phyloP scores from a whole-genome alignment of 2,888 invertebrate genomes.

The Apodemia duryi region DNA sequence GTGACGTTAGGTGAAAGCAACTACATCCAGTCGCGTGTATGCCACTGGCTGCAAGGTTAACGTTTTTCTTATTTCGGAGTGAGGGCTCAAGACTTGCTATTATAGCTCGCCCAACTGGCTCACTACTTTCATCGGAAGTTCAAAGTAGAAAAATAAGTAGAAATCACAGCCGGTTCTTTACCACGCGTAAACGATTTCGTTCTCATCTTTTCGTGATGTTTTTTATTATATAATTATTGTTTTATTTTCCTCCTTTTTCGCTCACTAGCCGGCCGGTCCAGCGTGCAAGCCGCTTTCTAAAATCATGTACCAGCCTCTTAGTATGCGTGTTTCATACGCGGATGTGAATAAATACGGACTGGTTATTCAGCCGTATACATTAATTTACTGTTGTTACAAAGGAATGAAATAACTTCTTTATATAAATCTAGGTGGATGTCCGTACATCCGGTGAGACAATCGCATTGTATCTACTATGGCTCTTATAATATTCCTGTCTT shows the following conservation, averaged over 20 bases:
- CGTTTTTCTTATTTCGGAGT: conserved; percentile 68
- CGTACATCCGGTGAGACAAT: neutral
- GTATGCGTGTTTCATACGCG: conserved; percentile 61
- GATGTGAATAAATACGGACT: conserved; percentile 47
- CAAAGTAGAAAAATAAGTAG: conserved; percentile 53
- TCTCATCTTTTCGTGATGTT: conserved; percentile 7
- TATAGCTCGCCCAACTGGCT: conserved; percentile 48
- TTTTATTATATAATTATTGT: conserved; percentile 36
- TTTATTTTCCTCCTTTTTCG: conserved; percentile 45
- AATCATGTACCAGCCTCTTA: conserved; percentile 43
- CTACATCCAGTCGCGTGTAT: conserved; percentile 50
- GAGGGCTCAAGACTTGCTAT: conserved; percentile 54
- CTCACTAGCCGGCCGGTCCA: conserved; percentile 51
- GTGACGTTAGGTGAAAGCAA: conserved; percentile 63
- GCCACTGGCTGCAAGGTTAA: conserved; percentile 64
- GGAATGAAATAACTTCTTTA: conserved; percentile 10
- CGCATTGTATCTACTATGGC: neutral
- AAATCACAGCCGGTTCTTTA: conserved; percentile 30
- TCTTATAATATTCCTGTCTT: neutral
- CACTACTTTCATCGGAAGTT: conserved; percentile 66
- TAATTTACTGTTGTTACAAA: conserved; percentile 12
- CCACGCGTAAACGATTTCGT: conserved; percentile 3
- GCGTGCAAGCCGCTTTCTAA: conserved; percentile 70
- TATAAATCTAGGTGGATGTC: conserved; percentile 11
- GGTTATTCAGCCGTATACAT: conserved; percentile 31